phyloP scores from a whole-genome alignment of 1,140 invertebrate genomes.

The Drosophila punjabiensis region DNA sequence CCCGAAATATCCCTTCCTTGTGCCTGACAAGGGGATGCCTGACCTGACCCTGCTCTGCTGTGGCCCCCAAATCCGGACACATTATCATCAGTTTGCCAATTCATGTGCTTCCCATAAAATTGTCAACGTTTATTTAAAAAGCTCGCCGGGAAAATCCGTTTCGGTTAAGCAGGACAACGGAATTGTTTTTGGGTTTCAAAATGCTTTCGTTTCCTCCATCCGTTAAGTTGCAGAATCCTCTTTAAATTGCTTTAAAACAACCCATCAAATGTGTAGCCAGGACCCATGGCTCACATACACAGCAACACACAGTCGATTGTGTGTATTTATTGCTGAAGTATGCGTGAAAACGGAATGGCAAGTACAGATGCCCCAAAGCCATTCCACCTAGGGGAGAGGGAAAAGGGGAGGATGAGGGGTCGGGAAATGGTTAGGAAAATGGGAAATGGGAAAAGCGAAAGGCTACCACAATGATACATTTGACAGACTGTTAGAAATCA shows the following conservation, averaged over 20 bases:
- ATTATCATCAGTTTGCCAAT: constrained; percentile 46
- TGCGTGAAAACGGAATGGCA: constrained; percentile 64
- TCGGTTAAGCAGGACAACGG: constrained; percentile 13
- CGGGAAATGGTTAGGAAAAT: neutral
- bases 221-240: constrained; percentile 44
- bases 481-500: constrained; percentile 44
- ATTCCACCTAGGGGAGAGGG: neutral
- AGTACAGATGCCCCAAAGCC: constrained; percentile 38
- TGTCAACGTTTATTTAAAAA: constrained; percentile 55
- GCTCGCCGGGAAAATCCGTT: constrained; percentile 38
- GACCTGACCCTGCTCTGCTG: constrained; percentile 4
- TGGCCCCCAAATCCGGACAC: neutral
- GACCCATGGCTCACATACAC: constrained; percentile 17
- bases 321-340: constrained; percentile 54
- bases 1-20: constrained; percentile 25
- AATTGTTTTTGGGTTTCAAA: constrained; percentile 1
- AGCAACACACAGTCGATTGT: constrained; percentile 15
- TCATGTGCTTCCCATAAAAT: constrained; percentile 54
- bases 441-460: constrained; percentile 40
- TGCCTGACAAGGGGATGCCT: neutral
- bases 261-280: constrained; percentile 45
- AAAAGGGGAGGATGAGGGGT: neutral
- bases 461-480: constrained; percentile 67
- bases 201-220: neutral
- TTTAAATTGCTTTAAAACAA: constrained; percentile 72